Base-by-base conservation (phyloP, 2,888 invertebrate species). In the Ectobius pallidus region DNA sequence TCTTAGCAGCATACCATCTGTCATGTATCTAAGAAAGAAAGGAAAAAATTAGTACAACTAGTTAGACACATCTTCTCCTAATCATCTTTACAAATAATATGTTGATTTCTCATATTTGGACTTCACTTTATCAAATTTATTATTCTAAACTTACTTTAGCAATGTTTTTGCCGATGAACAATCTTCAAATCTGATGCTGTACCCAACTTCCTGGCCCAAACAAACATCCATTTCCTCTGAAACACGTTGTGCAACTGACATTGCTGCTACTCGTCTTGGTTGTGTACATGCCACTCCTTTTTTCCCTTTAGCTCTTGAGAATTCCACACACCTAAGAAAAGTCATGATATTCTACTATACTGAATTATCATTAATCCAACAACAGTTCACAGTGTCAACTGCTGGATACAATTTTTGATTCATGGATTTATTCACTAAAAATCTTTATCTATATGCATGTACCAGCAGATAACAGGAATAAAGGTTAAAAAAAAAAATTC, bases 171-270 rank as follows among this genome's bases (percentile, higher is more conserved):
- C 89, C 1, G 96, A 96, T 1, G 98, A 97, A 81, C 99, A 99
- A 85, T 99, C 99, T 84, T 99, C 99, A 81, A 99, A 99, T 87
- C 99, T 94, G 81, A 99, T 99, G 81, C 96, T 94, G 82, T 97
- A 97, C 74, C 97, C 97, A 25, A 97, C 96, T 85, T 97, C 95
- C 80, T 94, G 92, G 0, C 92, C 91, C 6, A 99, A 83, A 6
- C 91, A 91, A 0, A 99, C 98, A 82, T 99, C 99, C 99, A 99
- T 98, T 85, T 99, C 99, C 81, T 99, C 99, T 0, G 99, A 96
- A 0, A 99, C 99, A 82, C 99, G 88, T 81, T 99, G 97, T 0
- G 99, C 99, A 0, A 99, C 99, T 0, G 97, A 97, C 99, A 99
- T 99, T 6, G 99, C 99, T 0, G 99, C 99, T 70, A 99, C 99